These are phyloP conservation scores for Crenichthys baileyi DNA, from an alignment of 2,797 vertebrate genomes.

Conservation along the genomic window DNA sequence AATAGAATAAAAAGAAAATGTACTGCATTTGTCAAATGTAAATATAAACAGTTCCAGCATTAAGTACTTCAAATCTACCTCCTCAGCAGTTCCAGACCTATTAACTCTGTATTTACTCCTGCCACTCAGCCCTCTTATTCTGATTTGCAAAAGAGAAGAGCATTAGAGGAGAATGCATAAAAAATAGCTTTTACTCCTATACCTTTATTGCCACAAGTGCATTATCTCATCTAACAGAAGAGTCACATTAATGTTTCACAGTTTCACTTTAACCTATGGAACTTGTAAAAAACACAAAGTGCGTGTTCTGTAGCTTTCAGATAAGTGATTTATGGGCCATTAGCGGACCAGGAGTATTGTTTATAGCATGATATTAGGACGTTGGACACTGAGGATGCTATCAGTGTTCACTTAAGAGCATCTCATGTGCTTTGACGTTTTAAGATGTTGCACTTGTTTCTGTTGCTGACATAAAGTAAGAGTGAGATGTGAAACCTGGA, in stretches of 20 bases:
- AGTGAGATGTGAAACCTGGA: not conserved
- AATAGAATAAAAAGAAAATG: not conserved
- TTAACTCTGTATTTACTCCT: slow-evolving; percentile 37
- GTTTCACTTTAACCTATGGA: not conserved
- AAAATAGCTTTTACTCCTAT: slow-evolving; percentile 12
- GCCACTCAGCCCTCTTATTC: slow-evolving; percentile 3
- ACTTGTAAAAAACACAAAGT: not conserved
- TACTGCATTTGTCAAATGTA: not conserved
- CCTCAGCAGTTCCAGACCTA: slow-evolving; percentile 28
- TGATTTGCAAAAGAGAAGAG: slow-evolving; percentile 4
- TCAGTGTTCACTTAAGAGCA: not conserved
- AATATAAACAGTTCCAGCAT: slow-evolving; percentile 14
- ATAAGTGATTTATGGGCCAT: not conserved
- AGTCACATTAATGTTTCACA: slow-evolving; percentile 9
- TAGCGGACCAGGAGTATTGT: not conserved
- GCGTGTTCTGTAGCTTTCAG: not conserved
- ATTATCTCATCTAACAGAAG: slow-evolving; percentile 16
- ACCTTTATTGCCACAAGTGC: slow-evolving; percentile 18
- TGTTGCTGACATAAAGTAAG: not conserved
- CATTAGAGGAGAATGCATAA: slow-evolving; percentile 39
- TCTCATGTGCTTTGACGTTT: not conserved
- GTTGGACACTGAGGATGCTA: not conserved
- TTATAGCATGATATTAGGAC: not conserved
- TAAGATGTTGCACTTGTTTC: not conserved
- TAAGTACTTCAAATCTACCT: slow-evolving; percentile 20